phyloP scores from a whole-genome alignment of 1,140 invertebrate genomes.

The Sarcophaga bullata region DNA sequence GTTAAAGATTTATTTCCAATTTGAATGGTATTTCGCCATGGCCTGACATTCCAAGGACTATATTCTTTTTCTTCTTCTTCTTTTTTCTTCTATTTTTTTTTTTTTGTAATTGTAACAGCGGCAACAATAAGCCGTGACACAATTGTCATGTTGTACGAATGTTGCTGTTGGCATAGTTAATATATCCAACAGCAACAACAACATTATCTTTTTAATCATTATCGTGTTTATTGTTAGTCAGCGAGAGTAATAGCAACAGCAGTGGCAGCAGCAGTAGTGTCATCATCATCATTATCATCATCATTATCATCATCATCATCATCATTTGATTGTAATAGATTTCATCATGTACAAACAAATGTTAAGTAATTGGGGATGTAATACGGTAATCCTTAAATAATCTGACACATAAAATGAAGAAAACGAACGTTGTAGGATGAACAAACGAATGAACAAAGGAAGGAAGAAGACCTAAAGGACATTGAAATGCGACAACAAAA shows the following conservation, averaged over 20 bases:
- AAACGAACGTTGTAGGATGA: background rate
- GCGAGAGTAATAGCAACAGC: background rate
- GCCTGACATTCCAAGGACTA: slow-evolving; percentile 11
- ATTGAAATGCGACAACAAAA: too few relatives aligned
- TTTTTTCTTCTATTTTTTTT: background rate
- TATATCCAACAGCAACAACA: background rate
- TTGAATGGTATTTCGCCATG: slow-evolving; percentile 28
- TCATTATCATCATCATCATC: slow-evolving; percentile 12
- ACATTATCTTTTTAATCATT: background rate
- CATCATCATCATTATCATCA: background rate
- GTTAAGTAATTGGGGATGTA: slow-evolving; percentile 39
- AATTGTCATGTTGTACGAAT: too few relatives aligned
- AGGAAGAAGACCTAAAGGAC: too few relatives aligned
- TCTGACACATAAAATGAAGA: slow-evolving; percentile 16
- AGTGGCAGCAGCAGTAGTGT: background rate
- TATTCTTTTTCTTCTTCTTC: too few relatives aligned
- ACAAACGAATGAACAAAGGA: background rate
- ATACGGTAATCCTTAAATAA: slow-evolving; percentile 39
- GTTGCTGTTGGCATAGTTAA: too few relatives aligned
- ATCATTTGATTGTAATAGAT: slow-evolving; percentile 38
- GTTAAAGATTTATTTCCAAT: slow-evolving; percentile 37
- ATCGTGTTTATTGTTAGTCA: background rate
- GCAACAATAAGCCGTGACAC: too few relatives aligned
- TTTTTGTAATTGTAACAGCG: background rate
- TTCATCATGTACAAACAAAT: slow-evolving; percentile 40